Conservation (phyloP, 2,113 vertebrate genomes). For the Pluvialis apricaria region DNA sequence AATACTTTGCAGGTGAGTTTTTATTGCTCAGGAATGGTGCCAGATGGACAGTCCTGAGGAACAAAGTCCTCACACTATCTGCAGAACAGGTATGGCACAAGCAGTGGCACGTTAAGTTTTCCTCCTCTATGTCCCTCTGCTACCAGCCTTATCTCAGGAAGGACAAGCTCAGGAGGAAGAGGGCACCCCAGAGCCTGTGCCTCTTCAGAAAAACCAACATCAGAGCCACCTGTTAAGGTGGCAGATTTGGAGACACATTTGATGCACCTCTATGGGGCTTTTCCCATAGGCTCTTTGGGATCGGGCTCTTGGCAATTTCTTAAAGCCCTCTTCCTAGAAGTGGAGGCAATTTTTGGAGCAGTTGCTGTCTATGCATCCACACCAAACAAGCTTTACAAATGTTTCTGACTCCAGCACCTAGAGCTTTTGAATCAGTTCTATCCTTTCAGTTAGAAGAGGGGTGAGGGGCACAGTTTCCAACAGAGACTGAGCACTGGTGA, state of each 20-base stretch:
- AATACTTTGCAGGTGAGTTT: constrained; percentile 26
- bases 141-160: background rate
- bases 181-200: background rate
- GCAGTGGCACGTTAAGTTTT: background rate
- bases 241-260: background rate
- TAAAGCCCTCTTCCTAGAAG: background rate
- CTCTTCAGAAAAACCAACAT: background rate
- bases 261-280: fast-evolving
- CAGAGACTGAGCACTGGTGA: background rate
- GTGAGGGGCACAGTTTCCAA: background rate
- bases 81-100: background rate
- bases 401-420: background rate
- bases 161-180: background rate
- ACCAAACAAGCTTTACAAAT: background rate
- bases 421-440: background rate
- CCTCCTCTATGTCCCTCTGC: background rate
- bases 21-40: constrained; percentile 39
- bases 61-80: constrained; percentile 29
- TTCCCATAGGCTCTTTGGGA: background rate
- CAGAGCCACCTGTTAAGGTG: background rate
- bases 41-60: constrained; percentile 52
- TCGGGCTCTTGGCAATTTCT: background rate
- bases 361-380: background rate
- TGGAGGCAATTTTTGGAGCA: background rate
- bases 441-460: background rate